These are phyloP conservation scores for Nothocercus nigrocapillus DNA, from an alignment of 2,113 vertebrate genomes.

Conservation along the genomic window DNA sequence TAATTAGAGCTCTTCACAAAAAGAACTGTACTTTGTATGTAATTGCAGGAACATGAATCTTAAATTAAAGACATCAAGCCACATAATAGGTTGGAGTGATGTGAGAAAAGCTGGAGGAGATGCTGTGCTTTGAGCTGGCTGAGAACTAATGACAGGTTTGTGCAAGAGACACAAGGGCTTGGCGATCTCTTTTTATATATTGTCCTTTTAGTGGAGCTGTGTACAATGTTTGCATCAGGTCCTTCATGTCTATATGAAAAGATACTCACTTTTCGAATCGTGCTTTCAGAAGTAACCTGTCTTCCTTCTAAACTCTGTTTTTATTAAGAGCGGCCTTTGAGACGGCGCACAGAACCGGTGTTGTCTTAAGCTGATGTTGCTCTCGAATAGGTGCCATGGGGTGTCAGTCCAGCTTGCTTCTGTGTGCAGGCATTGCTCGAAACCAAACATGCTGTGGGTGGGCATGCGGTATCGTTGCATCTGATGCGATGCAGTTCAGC, in stretches of 20 bases:
- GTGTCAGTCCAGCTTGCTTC: not conserved
- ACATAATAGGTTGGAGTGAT: not conserved
- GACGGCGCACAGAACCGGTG: no score
- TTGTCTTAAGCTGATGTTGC: not conserved
- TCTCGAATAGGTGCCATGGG: no score
- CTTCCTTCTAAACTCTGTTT: not conserved
- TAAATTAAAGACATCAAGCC: not conserved
- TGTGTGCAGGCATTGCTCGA: fast-evolving
- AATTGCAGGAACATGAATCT: not conserved
- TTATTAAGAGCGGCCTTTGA: not conserved
- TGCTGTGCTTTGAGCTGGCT: not conserved
- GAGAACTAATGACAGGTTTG: not conserved
- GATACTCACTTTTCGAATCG: not conserved
- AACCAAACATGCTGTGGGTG: fast-evolving
- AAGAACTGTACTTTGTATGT: not conserved
- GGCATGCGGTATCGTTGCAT: not conserved
- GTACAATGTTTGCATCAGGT: not conserved
- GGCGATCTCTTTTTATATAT: not conserved
- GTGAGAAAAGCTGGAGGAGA: not conserved
- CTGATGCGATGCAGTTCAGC: not conserved
- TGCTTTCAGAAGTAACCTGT: not conserved
- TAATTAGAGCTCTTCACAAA: not conserved
- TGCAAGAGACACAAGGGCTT: not conserved
- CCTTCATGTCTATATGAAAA: not conserved
- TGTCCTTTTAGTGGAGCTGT: not conserved